Conservation (phyloP, 2,888 invertebrate genomes). For the Agrochola macilenta region DNA sequence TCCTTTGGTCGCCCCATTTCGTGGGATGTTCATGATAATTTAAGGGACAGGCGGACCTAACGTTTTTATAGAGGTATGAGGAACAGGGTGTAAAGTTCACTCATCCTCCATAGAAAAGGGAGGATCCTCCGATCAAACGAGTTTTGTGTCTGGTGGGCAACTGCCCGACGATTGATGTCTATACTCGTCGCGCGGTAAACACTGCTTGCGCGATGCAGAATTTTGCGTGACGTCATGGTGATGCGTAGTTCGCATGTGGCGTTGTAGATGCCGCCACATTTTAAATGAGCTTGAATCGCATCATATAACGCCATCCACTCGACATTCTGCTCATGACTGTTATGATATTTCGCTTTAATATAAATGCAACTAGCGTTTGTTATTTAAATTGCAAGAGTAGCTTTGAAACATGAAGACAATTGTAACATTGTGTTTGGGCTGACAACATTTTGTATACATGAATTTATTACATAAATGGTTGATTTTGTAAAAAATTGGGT, state of each 20-base stretch:
- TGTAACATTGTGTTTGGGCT: conserved; percentile 1
- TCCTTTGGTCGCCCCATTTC: background rate
- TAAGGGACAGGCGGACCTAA: background rate
- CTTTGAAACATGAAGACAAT: conserved; percentile 1
- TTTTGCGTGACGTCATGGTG: too few species aligned
- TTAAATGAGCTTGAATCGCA: conserved; percentile 2
- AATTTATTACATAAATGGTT: background rate
- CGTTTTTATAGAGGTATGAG: too few species aligned
- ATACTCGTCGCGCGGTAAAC: too few species aligned
- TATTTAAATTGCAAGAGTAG: conserved; percentile 17
- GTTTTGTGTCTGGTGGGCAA: too few species aligned
- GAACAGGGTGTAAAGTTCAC: too few species aligned
- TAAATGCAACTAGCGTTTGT: conserved; percentile 30
- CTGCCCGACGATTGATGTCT: too few species aligned
- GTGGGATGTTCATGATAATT: background rate
- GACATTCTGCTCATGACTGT: conserved; percentile 13
- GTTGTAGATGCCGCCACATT: too few species aligned
- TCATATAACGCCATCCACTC: conserved; percentile 18
- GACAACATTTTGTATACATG: background rate
- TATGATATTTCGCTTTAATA: conserved; percentile 29
- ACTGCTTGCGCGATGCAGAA: too few species aligned
- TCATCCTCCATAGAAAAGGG: too few species aligned
- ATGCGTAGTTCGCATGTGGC: too few species aligned
- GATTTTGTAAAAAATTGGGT: background rate
- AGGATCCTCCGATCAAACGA: too few species aligned